These are phyloP conservation scores for Agrotis segetum DNA, from an alignment of 2,888 invertebrate species.

Conservation along the genomic window DNA sequence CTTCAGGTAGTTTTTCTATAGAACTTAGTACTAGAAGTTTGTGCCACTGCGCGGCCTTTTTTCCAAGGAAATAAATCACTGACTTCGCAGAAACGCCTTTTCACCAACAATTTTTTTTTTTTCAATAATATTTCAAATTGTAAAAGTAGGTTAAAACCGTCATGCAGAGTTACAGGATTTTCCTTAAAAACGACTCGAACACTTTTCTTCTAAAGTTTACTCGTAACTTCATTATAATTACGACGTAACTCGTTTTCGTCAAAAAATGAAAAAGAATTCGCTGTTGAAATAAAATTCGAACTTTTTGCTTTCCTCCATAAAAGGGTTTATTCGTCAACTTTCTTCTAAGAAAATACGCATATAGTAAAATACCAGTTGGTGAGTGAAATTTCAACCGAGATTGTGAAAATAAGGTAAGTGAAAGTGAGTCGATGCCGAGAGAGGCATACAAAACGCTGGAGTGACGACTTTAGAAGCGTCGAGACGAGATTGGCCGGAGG, in stretches of 20 bases:
- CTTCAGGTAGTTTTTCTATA: constrained; percentile 21
- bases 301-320: neutral
- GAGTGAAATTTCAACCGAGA: no score
- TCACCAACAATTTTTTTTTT: neutral
- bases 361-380: no score
- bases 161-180: constrained; percentile 9
- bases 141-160: constrained; percentile 1
- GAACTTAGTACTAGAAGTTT: constrained; percentile 24
- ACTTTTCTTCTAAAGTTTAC: constrained; percentile 7
- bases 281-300: neutral
- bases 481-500: no score
- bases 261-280: neutral
- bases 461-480: no score
- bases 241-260: constrained; percentile 24
- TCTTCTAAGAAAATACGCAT: neutral
- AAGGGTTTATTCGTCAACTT: neutral
- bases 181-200: neutral
- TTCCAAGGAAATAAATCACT: constrained; percentile 37
- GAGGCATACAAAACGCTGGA: no score
- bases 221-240: constrained; percentile 16
- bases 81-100: constrained; percentile 10
- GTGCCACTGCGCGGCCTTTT: constrained; percentile 7
- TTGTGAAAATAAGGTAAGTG: no score
- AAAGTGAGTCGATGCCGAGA: no score
- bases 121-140: constrained; percentile 9